Evolutionary conservation across 2,888 invertebrate species (phyloP).

Genomic region (Callosobruchus maculatus): DNA sequence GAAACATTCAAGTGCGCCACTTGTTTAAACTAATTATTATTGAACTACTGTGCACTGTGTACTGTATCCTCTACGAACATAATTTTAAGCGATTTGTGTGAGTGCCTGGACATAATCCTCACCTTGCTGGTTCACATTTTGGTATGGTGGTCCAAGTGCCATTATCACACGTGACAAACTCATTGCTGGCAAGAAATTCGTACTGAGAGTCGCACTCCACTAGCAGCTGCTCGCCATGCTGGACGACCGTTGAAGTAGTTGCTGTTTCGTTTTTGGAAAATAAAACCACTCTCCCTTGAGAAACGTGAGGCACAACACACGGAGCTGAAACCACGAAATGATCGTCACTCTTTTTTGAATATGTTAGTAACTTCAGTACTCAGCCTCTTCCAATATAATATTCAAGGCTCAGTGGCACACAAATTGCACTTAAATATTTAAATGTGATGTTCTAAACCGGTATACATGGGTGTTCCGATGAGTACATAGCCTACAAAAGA

Average conservation of each 20-base stretch:
- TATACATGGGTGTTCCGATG: too few relatives aligned
- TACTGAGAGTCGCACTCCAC: conserved; percentile 84
- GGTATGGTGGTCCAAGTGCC: conserved; percentile 96
- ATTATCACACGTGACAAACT: conserved; percentile 83
- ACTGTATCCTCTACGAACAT: too few relatives aligned
- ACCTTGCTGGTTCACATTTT: conserved; percentile 75
- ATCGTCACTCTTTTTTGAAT: neutral
- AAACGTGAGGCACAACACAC: conserved; percentile 87
- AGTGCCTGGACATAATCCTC: conserved; percentile 2
- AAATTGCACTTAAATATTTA: too few relatives aligned
- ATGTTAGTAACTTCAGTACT: too few relatives aligned
- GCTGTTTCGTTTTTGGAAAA: conserved; percentile 56
- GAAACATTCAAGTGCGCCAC: too few relatives aligned
- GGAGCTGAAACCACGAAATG: conserved; percentile 62
- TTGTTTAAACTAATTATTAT: too few relatives aligned
- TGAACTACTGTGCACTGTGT: too few relatives aligned
- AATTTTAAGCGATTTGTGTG: too few relatives aligned
- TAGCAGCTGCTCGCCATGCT: conserved; percentile 67
- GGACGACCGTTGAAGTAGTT: conserved; percentile 55
- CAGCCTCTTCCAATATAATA: too few relatives aligned
- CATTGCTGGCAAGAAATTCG: conserved; percentile 74
- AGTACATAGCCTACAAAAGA: too few relatives aligned
- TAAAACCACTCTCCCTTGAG: conserved; percentile 70
- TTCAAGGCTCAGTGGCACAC: too few relatives aligned
- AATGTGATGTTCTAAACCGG: too few relatives aligned